phyloP scores from a whole-genome alignment of 1,140 invertebrate species.

The Drosophila malerkotliana region DNA sequence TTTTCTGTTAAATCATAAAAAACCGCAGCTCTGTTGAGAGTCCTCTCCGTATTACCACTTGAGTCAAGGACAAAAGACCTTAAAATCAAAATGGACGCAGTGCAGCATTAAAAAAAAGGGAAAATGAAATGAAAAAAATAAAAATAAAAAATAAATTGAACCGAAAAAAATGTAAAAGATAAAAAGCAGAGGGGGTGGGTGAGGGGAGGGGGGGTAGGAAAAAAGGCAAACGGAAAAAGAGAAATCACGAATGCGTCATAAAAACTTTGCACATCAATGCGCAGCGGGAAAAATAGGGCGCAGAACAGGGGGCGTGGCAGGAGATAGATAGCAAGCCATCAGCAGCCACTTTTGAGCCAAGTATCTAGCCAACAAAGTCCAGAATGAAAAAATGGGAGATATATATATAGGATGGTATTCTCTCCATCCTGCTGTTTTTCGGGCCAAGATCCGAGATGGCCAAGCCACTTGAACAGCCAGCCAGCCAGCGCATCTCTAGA shows the following conservation, averaged over 20 bases:
- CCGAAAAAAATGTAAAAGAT: conserved; percentile 20
- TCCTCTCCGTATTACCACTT: conserved; percentile 52
- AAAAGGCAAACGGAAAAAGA: conserved; percentile 44
- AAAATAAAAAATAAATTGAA: conserved; percentile 30
- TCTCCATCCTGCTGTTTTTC: conserved; percentile 2
- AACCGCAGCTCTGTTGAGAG: conserved; percentile 27
- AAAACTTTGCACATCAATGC: conserved; percentile 77
- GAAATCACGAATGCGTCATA: conserved; percentile 79
- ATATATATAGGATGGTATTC: neutral
- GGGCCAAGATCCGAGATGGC: conserved; percentile 40
- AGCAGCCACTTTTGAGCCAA: conserved; percentile 58
- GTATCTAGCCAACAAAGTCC: conserved; percentile 60
- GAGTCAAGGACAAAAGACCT: conserved; percentile 69
- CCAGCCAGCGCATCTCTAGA: conserved; percentile 12
- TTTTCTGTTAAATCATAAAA: conserved; percentile 23
- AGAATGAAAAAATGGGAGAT: conserved; percentile 17
- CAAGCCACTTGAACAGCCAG: conserved; percentile 62
- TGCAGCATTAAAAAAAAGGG: conserved; percentile 63
- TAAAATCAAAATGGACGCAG: conserved; percentile 68
- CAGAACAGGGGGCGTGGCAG: conserved; percentile 7
- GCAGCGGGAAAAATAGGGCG: conserved; percentile 23
- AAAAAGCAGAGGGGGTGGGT: conserved; percentile 17
- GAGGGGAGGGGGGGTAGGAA: conserved; percentile 2
- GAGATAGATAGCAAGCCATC: conserved; percentile 58
- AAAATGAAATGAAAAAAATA: conserved; percentile 7